Percentiles rank a stretch among this genome's conserved stretches.
phyloP scores from a whole-genome alignment of 2,113 vertebrate species.

The Microcebus tavaratra region DNA sequence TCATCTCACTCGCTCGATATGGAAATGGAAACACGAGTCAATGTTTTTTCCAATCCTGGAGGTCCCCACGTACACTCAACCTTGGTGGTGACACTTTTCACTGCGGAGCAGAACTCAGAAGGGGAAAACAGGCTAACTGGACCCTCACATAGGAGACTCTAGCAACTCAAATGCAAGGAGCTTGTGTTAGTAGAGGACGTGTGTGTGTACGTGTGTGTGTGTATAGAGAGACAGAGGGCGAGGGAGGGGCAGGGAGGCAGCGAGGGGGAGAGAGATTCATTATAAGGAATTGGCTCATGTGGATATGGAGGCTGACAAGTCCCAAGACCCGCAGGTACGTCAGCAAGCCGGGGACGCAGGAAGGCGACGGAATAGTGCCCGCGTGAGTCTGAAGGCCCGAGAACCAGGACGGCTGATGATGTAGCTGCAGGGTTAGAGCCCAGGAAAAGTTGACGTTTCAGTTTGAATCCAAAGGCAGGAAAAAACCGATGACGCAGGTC shows the following conservation, averaged over 20 bases:
- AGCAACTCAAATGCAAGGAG: no score
- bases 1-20: background rate
- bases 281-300: background rate
- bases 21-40: background rate
- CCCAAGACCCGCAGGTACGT: background rate
- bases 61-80: background rate
- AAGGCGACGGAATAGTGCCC: background rate
- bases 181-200: background rate
- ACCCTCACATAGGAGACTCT: background rate
- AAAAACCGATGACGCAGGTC: rapidly evolving
- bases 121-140: background rate
- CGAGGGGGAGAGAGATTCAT: background rate
- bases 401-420: background rate
- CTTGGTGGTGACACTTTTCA: background rate
- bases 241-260: no score
- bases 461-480: background rate
- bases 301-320: rapidly evolving
- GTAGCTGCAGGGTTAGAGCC: background rate
- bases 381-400: background rate
- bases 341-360: background rate
- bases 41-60: background rate
- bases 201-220: background rate
- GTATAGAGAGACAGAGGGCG: background rate
- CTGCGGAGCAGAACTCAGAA: background rate
- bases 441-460: background rate